Conservation (phyloP, 2,888 invertebrate genomes). For the Aphodius sticticus region DNA sequence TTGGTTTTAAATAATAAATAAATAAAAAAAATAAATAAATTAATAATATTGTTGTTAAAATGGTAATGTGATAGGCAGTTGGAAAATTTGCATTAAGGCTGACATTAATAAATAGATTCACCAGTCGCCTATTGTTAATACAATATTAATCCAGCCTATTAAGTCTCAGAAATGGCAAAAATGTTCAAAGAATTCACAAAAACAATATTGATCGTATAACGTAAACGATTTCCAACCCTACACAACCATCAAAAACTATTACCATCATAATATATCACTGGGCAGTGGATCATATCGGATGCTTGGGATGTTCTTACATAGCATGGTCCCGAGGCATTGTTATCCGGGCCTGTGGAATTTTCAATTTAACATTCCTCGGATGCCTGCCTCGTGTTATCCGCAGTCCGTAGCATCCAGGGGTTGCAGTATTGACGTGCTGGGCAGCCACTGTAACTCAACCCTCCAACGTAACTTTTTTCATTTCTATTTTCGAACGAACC, state of each 20-base stretch:
- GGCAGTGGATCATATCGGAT: background rate
- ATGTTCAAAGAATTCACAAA: background rate
- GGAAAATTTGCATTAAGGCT: too few relatives aligned
- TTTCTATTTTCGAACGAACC: background rate
- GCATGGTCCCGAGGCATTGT: constrained; percentile 17
- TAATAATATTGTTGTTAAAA: too few relatives aligned
- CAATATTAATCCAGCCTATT: too few relatives aligned
- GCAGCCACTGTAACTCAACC: background rate
- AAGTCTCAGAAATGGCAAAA: background rate
- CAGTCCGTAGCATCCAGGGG: background rate
- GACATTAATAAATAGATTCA: too few relatives aligned
- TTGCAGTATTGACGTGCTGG: background rate
- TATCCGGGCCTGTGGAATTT: constrained; percentile 31
- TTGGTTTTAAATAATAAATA: too few relatives aligned
- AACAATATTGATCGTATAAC: background rate
- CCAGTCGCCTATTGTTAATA: too few relatives aligned
- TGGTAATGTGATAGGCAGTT: too few relatives aligned
- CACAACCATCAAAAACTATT: background rate
- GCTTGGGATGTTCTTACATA: constrained; percentile 17
- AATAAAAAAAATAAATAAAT: too few relatives aligned
- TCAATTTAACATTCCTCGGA: constrained; percentile 37
- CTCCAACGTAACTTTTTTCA: background rate
- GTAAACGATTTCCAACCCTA: background rate
- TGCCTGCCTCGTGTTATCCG: constrained; percentile 18
- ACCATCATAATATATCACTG: background rate